Evolutionary conservation across 2,888 invertebrate genomes (phyloP).

Genomic region (Xestia sexstrigata): DNA sequence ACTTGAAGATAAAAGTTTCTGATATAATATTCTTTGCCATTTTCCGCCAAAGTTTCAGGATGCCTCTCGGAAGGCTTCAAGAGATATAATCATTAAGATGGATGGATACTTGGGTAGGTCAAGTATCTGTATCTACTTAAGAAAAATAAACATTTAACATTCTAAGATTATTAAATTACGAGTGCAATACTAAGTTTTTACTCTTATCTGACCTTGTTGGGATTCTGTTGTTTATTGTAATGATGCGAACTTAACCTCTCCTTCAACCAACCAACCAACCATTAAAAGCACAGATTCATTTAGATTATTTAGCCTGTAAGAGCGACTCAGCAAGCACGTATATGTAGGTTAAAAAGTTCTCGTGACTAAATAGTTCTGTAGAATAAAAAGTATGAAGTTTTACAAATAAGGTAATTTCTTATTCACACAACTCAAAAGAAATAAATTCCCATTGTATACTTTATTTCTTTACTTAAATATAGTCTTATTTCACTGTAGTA

Average conservation of each 20-base stretch:
- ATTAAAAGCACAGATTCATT: neutral
- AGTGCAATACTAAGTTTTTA: neutral
- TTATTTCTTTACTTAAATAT: neutral
- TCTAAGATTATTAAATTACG: slow-evolving; percentile 7
- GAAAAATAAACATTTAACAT: slow-evolving; percentile 27
- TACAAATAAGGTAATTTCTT: neutral
- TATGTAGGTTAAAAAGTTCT: neutral
- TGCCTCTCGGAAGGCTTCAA: slow-evolving; percentile 36
- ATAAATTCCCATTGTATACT: neutral
- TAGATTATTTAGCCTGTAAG: neutral
- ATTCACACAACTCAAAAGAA: neutral
- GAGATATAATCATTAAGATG: slow-evolving; percentile 41
- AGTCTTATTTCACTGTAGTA: slow-evolving; percentile 10
- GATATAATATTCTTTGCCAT: slow-evolving; percentile 39
- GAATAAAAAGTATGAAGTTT: neutral
- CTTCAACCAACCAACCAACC: neutral
- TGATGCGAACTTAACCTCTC: neutral
- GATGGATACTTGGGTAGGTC: slow-evolving; percentile 17
- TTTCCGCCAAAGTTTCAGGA: slow-evolving; percentile 42
- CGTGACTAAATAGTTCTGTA: neutral
- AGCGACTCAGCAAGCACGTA: neutral
- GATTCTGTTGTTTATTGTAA: neutral
- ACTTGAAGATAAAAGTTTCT: slow-evolving; percentile 41
- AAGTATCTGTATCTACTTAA: slow-evolving; percentile 11
- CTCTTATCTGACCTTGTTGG: neutral